Evolutionary conservation across 1,140 invertebrate species (phyloP), one percentile per base, ranked within the genome.

Genomic region (Drosophila albomicans): DNA sequence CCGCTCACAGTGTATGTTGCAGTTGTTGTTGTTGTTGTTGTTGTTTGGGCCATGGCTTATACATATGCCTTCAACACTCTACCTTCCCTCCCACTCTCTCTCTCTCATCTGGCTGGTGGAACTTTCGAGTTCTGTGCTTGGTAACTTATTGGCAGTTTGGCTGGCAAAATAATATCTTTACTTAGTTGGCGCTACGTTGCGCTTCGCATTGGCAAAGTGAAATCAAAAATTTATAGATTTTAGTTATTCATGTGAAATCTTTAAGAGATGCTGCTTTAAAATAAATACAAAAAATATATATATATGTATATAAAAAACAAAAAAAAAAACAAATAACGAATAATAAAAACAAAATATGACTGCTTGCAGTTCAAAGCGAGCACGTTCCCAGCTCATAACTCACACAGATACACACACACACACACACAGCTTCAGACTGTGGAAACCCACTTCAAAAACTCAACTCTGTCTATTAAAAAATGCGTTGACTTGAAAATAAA

Each of bases 201-300:
- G 35, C 35, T 38, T 45, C 79, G 59, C 79, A 74, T 67, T 63
- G 78, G 58, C 75, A 84, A 87, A 88, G 84, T 88, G 78, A 84
- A 88, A 88, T 88, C 73, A 88, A 88, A 88, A 88, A 88, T 89
- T 88, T 88, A 88, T 88, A 78, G 84, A 88, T 88, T 89, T 88
- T 88, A 88, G 84, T 88, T 89, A 88, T 88, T 89, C 80, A 88
- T 88, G 84, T 88, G 85, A 89, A 88, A 88, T 88, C 84, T 88
- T 88, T 88, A 88, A 88, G 77, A 78, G 77, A 78, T 70, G 81
- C 51, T 73, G 51, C 63, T 82, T 79, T 88, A 84, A 82, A 77
- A 74, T 58, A 79, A 76, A 41, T 56, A 52, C 69, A 63, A 61
- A 70, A 71, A n/a, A 66, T 70, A 8, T 16, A 7, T 52, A 46